Evolutionary conservation across 2,888 invertebrate genomes (phyloP).

Genomic region (Catocala nupta): DNA sequence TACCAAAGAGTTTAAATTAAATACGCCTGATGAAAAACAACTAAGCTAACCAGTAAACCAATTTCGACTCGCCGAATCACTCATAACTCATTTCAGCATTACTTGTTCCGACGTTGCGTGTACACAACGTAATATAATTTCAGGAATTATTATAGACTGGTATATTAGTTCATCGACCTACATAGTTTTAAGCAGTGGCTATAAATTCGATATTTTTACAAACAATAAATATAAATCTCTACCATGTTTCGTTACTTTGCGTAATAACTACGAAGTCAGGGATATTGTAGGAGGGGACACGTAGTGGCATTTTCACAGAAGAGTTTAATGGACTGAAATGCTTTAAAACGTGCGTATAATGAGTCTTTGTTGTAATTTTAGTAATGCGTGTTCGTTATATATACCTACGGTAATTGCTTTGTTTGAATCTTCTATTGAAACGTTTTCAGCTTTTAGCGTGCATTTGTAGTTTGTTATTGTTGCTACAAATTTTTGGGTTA

Average conservation of each 20-base stretch:
- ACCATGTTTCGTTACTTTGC: constrained; percentile 37
- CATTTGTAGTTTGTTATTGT: too few relatives aligned
- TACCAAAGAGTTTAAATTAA: constrained; percentile 2
- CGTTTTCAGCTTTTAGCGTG: too few relatives aligned
- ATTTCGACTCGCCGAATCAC: constrained; percentile 29
- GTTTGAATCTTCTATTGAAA: too few relatives aligned
- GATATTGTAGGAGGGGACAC: constrained; percentile 26
- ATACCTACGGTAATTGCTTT: too few relatives aligned
- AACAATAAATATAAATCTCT: constrained; percentile 49
- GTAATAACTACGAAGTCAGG: constrained; percentile 38
- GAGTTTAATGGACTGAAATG: not conserved
- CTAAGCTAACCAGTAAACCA: constrained; percentile 24
- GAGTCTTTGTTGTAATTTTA: not conserved
- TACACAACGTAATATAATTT: constrained; percentile 36
- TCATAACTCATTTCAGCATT: constrained; percentile 22
- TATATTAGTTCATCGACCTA: constrained; percentile 50
- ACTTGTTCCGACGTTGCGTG: constrained; percentile 36
- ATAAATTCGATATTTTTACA: constrained; percentile 40
- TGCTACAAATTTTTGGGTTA: too few relatives aligned
- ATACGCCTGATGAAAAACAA: constrained; percentile 19
- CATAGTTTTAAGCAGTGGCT: constrained; percentile 32
- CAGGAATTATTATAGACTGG: constrained; percentile 16
- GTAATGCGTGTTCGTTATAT: not conserved
- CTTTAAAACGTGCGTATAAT: not conserved
- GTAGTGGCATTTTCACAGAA: constrained; percentile 10